These are phyloP conservation scores for Xestia c-nigrum DNA, from an alignment of 2,888 invertebrate genomes.

Conservation along the genomic window DNA sequence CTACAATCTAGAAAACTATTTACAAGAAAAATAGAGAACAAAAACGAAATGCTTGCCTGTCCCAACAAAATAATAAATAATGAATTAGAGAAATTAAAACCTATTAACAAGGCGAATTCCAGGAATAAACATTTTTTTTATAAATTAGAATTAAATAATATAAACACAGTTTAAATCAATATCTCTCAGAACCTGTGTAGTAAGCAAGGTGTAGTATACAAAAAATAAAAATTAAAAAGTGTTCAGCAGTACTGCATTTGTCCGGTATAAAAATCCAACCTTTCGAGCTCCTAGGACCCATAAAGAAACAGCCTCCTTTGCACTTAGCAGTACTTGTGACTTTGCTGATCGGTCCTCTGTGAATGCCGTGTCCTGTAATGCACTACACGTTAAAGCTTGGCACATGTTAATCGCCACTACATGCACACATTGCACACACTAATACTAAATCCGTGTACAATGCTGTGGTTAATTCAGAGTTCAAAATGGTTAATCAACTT, in stretches of 20 bases:
- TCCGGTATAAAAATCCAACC: slow-evolving; percentile 91
- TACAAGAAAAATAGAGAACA: slow-evolving; percentile 24
- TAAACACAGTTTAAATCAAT: slow-evolving; percentile 40
- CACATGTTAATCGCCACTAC: slow-evolving; percentile 87
- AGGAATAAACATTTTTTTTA: background rate
- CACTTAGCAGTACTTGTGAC: slow-evolving; percentile 96
- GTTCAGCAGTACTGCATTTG: slow-evolving; percentile 75
- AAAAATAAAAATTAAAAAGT: slow-evolving; percentile 71
- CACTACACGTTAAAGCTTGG: slow-evolving; percentile 89
- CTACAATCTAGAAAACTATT: slow-evolving; percentile 38
- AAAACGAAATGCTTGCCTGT: slow-evolving; percentile 18
- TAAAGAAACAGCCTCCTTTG: slow-evolving; percentile 98
- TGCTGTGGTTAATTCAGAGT: slow-evolving; percentile 69
- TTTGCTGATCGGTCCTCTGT: slow-evolving; percentile 92
- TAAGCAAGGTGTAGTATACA: slow-evolving; percentile 67
- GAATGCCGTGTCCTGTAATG: slow-evolving; percentile 93
- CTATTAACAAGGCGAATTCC: slow-evolving; percentile 5
- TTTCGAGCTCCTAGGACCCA: slow-evolving; percentile 98
- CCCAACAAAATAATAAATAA: slow-evolving; percentile 8
- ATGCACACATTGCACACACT: slow-evolving; percentile 81
- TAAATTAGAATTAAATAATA: slow-evolving; percentile 2
- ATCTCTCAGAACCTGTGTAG: slow-evolving; percentile 54
- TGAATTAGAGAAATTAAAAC: slow-evolving; percentile 4
- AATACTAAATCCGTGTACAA: slow-evolving; percentile 72
- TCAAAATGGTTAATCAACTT: slow-evolving; percentile 56